Evolutionary conservation across 1,140 invertebrate species (phyloP).

Genomic region (Lepidurus apus): DNA sequence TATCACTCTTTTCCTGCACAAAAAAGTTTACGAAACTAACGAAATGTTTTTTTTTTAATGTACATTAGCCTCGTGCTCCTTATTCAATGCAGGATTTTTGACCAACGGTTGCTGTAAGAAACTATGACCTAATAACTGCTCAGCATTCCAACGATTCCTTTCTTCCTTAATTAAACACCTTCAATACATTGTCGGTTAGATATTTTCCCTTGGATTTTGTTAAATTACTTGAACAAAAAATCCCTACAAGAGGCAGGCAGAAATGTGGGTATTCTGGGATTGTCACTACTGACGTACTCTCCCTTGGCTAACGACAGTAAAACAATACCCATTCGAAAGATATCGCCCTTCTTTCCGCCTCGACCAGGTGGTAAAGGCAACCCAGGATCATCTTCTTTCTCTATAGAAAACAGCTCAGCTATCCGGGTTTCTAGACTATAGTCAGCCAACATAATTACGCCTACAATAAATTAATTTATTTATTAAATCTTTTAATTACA

Average conservation of each 20-base stretch:
- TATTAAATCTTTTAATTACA: conserved; percentile 29
- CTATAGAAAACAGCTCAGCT: conserved; percentile 46
- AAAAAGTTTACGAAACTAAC: conserved; percentile 28
- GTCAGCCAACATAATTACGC: conserved; percentile 53
- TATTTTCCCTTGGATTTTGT: conserved; percentile 31
- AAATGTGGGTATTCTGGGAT: conserved; percentile 49
- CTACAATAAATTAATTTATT: conserved; percentile 54
- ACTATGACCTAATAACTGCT: conserved; percentile 55
- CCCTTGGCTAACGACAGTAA: conserved; percentile 54
- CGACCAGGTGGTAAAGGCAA: conserved; percentile 53
- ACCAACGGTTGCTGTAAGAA: conserved; percentile 47
- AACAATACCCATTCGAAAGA: conserved; percentile 61
- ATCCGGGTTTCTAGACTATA: conserved; percentile 65
- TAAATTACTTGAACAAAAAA: conserved; percentile 58
- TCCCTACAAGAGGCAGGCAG: conserved; percentile 58
- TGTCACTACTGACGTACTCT: conserved; percentile 47
- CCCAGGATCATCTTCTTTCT: conserved; percentile 40
- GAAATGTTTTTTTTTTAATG: conserved; percentile 36
- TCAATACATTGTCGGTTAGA: conserved; percentile 37
- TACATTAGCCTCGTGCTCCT: not conserved
- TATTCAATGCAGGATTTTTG: conserved; percentile 32
- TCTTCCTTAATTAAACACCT: conserved; percentile 62
- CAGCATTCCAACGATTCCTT: conserved; percentile 60
- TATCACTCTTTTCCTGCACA: conserved; percentile 39
- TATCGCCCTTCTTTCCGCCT: conserved; percentile 64